These are phyloP conservation scores for Lemur catta DNA, from an alignment of 2,797 vertebrate genomes.

Conservation along the genomic window DNA sequence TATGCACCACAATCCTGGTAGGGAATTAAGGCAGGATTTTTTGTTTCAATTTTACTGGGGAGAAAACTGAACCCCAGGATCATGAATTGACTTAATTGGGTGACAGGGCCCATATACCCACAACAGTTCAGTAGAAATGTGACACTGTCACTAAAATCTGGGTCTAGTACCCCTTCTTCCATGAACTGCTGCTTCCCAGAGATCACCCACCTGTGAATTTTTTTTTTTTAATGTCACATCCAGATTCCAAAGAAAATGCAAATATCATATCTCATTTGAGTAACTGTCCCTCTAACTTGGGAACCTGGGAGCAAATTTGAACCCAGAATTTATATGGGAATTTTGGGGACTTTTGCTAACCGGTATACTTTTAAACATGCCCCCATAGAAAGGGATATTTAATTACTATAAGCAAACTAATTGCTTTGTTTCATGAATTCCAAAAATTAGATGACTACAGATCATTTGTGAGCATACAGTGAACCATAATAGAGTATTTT, in stretches of 20 bases:
- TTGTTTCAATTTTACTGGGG: neutral
- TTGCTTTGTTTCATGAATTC: neutral
- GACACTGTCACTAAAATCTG: rapidly evolving
- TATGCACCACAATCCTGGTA: neutral
- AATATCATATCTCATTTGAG: neutral
- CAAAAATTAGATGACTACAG: neutral
- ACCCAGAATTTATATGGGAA: neutral
- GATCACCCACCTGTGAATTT: neutral
- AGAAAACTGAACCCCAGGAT: neutral
- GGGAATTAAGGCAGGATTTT: neutral
- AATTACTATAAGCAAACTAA: neutral
- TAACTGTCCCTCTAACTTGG: neutral
- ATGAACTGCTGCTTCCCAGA: neutral
- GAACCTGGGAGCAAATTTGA: neutral
- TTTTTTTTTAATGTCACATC: neutral
- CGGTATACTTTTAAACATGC: neutral
- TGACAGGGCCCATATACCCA: too few species aligned
- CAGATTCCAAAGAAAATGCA: neutral
- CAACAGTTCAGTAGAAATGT: rapidly evolving
- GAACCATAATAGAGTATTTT: neutral
- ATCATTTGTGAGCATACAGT: neutral
- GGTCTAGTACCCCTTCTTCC: neutral
- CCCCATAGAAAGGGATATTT: neutral
- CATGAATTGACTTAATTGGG: neutral
- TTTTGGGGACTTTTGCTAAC: neutral